Conservation (phyloP, 92 coral and sea anemone species). For the Palythoa heliodiscus region DNA sequence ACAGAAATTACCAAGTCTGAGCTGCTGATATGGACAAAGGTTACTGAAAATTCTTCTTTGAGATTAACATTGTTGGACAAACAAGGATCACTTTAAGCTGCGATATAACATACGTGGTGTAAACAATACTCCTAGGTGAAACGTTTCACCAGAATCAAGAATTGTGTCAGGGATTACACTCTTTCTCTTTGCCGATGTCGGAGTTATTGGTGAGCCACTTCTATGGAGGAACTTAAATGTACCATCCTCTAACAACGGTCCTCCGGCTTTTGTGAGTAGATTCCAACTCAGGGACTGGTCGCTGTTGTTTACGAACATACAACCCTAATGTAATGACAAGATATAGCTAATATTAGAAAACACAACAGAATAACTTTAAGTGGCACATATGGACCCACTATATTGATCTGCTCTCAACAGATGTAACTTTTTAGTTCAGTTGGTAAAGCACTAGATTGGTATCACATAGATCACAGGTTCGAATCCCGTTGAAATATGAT, state of each 20-base stretch:
- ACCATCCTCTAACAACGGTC: constrained; percentile 82
- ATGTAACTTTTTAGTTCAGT: no score
- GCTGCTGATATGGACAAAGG: no score
- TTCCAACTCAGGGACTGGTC: constrained; percentile 86
- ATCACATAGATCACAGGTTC: no score
- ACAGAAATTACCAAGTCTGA: no score
- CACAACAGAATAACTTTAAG: no score
- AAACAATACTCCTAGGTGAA: constrained; percentile 91
- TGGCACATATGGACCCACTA: no score
- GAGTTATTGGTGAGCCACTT: constrained; percentile 92
- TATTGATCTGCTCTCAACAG: no score
- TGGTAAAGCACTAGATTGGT: no score
- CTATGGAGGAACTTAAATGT: constrained; percentile 94
- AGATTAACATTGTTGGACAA: background rate
- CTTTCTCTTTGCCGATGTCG: constrained; percentile 71
- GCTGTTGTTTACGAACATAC: constrained; percentile 97
- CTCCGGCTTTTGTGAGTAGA: constrained; percentile 75
- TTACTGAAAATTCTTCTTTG: background rate
- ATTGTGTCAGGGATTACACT: constrained; percentile 79
- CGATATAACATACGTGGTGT: constrained; percentile 81
- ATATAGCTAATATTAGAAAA: no score
- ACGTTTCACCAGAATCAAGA: constrained; percentile 91
- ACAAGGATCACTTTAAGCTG: background rate
- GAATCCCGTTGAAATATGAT: no score
- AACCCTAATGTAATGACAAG: constrained; percentile 61